Base-by-base conservation (phyloP, 2,797 vertebrate genomes). In the Enteromius anoplus region DNA sequence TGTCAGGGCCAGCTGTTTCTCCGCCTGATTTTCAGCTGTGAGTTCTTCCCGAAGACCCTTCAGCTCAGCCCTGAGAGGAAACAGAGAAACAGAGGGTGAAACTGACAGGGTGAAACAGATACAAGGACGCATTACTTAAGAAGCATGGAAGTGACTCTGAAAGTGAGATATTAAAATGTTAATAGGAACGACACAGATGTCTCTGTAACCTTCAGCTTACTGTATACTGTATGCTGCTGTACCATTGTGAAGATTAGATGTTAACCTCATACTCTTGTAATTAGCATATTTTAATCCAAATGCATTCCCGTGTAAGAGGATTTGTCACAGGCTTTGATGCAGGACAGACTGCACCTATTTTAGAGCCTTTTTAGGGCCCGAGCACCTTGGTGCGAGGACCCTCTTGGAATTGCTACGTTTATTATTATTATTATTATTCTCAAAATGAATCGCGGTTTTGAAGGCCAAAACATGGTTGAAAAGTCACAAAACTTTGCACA, bases 11-110 rank as follows among this genome's bases (percentile, higher is more conserved):
- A 94, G 94, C 88, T 97, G 97, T 85, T 97, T 98, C 90, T 99
- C 97, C 0, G 96, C 96, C 49, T 98, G 97, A 0, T 99, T 96
- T 89, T 98, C 97, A 86, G 96, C 95, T 0, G 89, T 95, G 90
- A 99, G 76, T 90, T 99, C 97, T 84, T 98, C 97, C 86, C 94
- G 96, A 87, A 99, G 76, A 84, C 97, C 93, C 83, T 94, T 96
- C 89, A 97, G 96, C 89, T 99, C 97, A 84, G 97, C 97, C 89
- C 98, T 99, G 78, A 80, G 6, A 34, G 19, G 5, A 71, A 42
- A 71, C 60, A 81, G 69, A 76, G 47, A n/a, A 29, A 62, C 42
- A 81, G 60, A 23, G 65, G 47, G 32, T 66, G 29, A 11, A 17
- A 29, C 53, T 32, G 72, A 65, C 23, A 64, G 21, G 32, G 14